These are phyloP conservation scores for Ramphastos sulfuratus DNA, from an alignment of 2,113 vertebrate species.

Conservation along the genomic window DNA sequence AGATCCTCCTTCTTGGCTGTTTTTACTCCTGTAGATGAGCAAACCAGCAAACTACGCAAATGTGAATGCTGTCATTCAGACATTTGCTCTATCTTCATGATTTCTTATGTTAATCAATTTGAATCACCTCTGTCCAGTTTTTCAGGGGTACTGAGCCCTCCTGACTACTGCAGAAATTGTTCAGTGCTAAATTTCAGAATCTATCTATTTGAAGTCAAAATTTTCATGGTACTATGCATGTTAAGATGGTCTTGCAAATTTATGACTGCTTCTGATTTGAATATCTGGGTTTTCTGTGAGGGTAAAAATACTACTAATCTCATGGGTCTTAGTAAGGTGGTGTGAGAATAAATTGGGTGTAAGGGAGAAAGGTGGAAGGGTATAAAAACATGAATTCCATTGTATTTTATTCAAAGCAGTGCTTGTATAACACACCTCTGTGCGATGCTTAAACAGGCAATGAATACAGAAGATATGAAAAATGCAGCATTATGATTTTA, in stretches of 20 bases:
- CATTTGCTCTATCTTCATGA: neutral
- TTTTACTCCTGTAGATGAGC: neutral
- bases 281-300: neutral
- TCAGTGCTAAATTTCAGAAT: neutral
- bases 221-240: neutral
- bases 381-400: neutral
- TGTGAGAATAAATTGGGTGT: neutral
- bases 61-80: neutral
- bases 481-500: neutral
- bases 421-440: neutral
- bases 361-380: neutral
- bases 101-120: neutral
- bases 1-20: neutral
- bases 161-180: neutral
- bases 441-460: neutral
- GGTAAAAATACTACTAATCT: neutral
- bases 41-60: neutral
- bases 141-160: neutral
- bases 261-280: neutral
- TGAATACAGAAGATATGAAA: neutral
- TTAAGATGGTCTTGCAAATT: neutral
- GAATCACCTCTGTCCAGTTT: neutral
- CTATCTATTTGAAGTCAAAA: neutral
- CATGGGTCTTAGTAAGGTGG: neutral
- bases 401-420: neutral